Conservation (phyloP, 2,113 vertebrate genomes). For the Pterocles gutturalis region DNA sequence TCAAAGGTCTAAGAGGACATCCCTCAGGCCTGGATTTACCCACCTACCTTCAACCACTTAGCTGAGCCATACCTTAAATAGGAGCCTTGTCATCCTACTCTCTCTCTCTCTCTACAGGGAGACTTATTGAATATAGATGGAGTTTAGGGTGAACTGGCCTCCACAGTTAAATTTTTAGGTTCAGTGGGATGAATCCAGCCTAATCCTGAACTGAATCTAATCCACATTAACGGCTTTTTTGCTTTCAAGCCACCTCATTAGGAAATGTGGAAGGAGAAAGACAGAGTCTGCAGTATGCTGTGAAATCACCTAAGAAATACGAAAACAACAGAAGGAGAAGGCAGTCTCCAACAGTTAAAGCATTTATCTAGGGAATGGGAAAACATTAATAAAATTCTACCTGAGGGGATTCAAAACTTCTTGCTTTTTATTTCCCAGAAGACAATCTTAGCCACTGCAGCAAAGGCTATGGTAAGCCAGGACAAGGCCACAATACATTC, state of each 20-base stretch:
- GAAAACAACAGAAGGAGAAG: background rate
- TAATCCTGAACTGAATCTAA: background rate
- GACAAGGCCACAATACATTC: background rate
- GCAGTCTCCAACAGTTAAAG: background rate
- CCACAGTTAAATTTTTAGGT: background rate
- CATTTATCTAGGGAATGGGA: background rate
- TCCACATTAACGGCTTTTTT: background rate
- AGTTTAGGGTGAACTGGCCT: background rate
- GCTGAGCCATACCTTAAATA: background rate
- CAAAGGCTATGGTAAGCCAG: background rate
- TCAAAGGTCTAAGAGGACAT: background rate
- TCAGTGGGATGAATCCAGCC: constrained; percentile 12
- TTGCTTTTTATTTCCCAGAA: constrained; percentile 5
- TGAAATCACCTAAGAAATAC: background rate
- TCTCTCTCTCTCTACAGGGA: background rate
- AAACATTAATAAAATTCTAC: background rate
- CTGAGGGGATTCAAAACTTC: background rate
- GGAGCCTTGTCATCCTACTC: background rate
- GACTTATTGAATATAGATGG: background rate
- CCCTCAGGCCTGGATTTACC: background rate
- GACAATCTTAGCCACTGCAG: background rate
- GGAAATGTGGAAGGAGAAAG: background rate
- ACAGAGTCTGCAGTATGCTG: background rate
- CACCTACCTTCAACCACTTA: background rate
- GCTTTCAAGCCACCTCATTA: background rate